phyloP scores from a whole-genome alignment of 1,140 invertebrate genomes.

The Asobara japonica region DNA sequence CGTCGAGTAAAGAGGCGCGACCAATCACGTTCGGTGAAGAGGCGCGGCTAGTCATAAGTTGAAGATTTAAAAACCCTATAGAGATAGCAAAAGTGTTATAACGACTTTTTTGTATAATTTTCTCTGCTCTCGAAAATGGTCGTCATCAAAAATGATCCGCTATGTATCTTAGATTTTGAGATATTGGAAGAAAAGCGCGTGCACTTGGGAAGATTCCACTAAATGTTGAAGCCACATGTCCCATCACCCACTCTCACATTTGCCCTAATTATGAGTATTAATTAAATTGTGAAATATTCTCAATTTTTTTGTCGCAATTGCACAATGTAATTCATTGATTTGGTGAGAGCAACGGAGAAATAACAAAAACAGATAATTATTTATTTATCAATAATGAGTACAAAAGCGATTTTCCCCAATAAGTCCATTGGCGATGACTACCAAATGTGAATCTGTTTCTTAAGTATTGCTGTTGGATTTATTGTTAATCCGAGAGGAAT shows the following conservation, averaged over 20 bases:
- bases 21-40: no score
- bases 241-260: slow-evolving; percentile 17
- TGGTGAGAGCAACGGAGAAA: slow-evolving; percentile 22
- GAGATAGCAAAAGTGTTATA: no score
- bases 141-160: no score
- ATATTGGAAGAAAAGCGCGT: no score
- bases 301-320: neutral
- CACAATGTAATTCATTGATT: slow-evolving; percentile 18
- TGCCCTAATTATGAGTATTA: slow-evolving; percentile 47
- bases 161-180: no score
- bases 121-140: no score
- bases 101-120: no score
- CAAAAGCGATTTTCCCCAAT: slow-evolving; percentile 55
- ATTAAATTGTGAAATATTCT: slow-evolving; percentile 39
- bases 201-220: no score
- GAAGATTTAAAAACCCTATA: no score
- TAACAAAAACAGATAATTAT: slow-evolving; percentile 36
- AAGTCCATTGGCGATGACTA: slow-evolving; percentile 53
- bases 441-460: slow-evolving; percentile 51
- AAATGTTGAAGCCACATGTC: no score
- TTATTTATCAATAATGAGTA: slow-evolving; percentile 52
- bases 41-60: no score
- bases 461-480: slow-evolving; percentile 19
- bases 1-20: no score
- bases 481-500: slow-evolving; percentile 4